Conservation (phyloP, 2,888 invertebrate genomes). For the Campaea margaritaria region DNA sequence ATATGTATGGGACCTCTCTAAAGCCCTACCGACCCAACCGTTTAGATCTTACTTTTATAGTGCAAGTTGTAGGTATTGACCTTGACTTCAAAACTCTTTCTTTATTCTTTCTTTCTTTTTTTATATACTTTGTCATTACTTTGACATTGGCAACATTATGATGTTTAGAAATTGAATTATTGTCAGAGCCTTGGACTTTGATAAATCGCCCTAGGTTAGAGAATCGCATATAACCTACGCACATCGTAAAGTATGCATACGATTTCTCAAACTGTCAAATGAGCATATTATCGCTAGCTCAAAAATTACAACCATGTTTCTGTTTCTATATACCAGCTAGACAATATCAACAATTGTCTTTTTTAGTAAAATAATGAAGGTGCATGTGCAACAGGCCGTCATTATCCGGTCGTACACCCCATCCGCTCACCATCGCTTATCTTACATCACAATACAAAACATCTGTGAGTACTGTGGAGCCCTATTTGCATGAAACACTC, state of each 20-base stretch:
- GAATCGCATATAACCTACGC: no score
- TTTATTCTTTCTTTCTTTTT: no score
- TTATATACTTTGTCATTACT: not conserved
- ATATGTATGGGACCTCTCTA: slow-evolving; percentile 13
- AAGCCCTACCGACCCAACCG: not conserved
- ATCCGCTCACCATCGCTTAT: slow-evolving; percentile 36
- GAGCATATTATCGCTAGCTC: slow-evolving; percentile 2
- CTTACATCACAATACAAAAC: slow-evolving; percentile 39
- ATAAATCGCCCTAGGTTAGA: no score
- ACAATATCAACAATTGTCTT: slow-evolving; percentile 26
- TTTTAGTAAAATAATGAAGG: slow-evolving; percentile 28
- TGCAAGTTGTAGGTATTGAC: not conserved
- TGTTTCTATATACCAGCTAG: not conserved
- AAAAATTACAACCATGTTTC: slow-evolving; percentile 12
- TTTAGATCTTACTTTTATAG: not conserved
- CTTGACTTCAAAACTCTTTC: not conserved
- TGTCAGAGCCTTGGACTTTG: no score
- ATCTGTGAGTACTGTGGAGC: slow-evolving; percentile 30
- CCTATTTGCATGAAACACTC: slow-evolving; percentile 31
- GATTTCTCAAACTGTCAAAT: no score
- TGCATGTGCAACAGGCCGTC: slow-evolving; percentile 34
- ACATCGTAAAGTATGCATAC: no score
- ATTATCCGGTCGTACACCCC: slow-evolving; percentile 37
- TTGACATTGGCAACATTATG: no score
- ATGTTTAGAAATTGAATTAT: no score